Conservation (phyloP, 2,888 invertebrate species). For the Orchesellides sinensis region DNA sequence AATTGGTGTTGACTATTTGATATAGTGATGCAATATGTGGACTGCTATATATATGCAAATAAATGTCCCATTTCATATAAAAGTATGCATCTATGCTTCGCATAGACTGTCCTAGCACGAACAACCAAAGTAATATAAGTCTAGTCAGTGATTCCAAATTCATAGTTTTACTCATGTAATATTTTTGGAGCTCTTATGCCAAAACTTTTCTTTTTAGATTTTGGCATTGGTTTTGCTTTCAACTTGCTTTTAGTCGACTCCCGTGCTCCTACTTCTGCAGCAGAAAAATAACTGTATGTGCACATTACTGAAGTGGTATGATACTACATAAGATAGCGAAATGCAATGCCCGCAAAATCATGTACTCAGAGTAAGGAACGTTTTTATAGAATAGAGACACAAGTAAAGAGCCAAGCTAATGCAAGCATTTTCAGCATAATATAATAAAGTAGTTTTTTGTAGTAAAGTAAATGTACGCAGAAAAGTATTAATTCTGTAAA, state of each 20-base stretch:
- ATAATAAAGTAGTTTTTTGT: too few species aligned
- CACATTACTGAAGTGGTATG: not conserved
- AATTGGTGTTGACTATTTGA: not conserved
- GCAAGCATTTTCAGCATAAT: constrained; percentile 31
- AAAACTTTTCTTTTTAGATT: constrained; percentile 2
- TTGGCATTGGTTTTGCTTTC: constrained; percentile 20
- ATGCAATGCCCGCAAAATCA: constrained; percentile 5
- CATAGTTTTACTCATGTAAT: constrained; percentile 19
- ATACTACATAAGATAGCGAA: not conserved
- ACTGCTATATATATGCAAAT: too few species aligned
- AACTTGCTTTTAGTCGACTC: not conserved
- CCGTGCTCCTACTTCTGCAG: not conserved
- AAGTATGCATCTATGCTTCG: too few species aligned
- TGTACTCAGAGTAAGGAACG: not conserved
- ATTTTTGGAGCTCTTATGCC: not conserved
- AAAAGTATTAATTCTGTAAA: not conserved
- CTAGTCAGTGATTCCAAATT: constrained; percentile 14
- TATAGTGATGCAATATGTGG: not conserved
- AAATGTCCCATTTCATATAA: too few species aligned
- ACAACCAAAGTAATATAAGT: too few species aligned
- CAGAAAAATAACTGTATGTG: not conserved
- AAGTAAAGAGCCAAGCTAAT: constrained; percentile 31
- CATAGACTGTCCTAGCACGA: too few species aligned
- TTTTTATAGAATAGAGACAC: constrained; percentile 2
- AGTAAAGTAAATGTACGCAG: constrained; percentile 11